Conservation (phyloP, 2,797 vertebrate species). For the Dendrocincla fuliginosa region DNA sequence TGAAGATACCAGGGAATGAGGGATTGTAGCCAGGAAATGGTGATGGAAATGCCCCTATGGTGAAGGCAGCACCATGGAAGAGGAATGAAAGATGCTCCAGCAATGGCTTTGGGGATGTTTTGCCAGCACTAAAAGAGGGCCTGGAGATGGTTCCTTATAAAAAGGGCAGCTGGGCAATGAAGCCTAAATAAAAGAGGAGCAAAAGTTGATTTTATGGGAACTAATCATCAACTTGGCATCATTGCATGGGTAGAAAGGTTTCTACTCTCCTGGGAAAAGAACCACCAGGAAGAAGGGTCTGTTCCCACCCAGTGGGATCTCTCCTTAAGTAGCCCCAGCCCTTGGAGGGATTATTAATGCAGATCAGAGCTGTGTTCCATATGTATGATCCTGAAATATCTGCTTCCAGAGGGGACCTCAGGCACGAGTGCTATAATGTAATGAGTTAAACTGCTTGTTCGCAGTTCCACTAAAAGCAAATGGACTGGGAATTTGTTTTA, state of each 20-base stretch:
- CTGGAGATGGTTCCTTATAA: not conserved
- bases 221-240: not conserved
- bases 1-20: not conserved
- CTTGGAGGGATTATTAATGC: not conserved
- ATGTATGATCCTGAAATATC: constrained; percentile 27
- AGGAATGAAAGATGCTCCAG: not conserved
- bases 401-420: not conserved
- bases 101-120: not conserved
- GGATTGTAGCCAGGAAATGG: not conserved
- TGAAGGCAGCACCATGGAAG: rapidly evolving
- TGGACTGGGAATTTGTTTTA: constrained; percentile 67
- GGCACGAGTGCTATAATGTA: not conserved
- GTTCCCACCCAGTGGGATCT: not conserved
- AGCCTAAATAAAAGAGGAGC: not conserved
- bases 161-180: not conserved
- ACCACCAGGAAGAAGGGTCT: not conserved
- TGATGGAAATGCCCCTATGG: not conserved
- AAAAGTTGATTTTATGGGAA: not conserved
- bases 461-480: constrained; percentile 60
- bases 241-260: rapidly evolving
- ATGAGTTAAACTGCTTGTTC: constrained; percentile 46
- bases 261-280: not conserved
- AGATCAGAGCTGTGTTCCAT: constrained; percentile 18
- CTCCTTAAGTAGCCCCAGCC: not conserved
- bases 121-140: not conserved